Evolutionary conservation across 2,888 invertebrate genomes (phyloP).

Genomic region (Leucozona laternaria): DNA sequence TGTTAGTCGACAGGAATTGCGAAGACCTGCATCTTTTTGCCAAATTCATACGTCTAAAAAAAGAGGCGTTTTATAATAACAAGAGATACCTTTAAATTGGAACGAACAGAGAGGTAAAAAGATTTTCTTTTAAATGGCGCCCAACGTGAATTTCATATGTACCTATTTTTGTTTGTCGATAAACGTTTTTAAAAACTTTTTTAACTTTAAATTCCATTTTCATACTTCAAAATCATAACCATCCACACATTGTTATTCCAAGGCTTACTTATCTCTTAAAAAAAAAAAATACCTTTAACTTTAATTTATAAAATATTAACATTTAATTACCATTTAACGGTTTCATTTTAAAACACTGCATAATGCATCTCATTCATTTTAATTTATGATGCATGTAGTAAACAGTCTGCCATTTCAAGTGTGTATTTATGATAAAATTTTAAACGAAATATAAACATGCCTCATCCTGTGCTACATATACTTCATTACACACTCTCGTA

Average conservation of each 20-base stretch:
- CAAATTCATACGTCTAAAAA: too few species aligned
- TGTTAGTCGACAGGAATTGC: too few species aligned
- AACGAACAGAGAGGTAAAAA: too few species aligned
- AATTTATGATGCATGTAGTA: slow-evolving; percentile 50
- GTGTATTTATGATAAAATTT: slow-evolving; percentile 66
- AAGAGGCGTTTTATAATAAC: too few species aligned
- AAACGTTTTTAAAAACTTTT: not conserved
- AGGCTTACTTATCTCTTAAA: not conserved
- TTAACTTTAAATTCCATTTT: not conserved
- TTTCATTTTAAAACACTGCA: slow-evolving; percentile 29
- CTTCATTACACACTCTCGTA: not conserved
- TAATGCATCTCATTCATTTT: slow-evolving; percentile 55
- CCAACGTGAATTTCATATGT: not conserved
- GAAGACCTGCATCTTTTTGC: too few species aligned
- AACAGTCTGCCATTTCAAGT: slow-evolving; percentile 15
- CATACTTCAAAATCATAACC: not conserved
- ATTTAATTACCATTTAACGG: slow-evolving; percentile 36
- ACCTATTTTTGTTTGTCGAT: not conserved
- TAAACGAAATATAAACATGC: slow-evolving; percentile 53
- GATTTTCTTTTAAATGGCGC: not conserved
- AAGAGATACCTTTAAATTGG: too few species aligned
- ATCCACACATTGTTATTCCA: not conserved
- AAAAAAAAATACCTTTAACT: not conserved
- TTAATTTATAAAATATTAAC: slow-evolving; percentile 4
- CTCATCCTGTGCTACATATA: not conserved